Evolutionary conservation across 2,797 vertebrate genomes (phyloP).

Genomic region (Hippopotamyrus pictus): DNA sequence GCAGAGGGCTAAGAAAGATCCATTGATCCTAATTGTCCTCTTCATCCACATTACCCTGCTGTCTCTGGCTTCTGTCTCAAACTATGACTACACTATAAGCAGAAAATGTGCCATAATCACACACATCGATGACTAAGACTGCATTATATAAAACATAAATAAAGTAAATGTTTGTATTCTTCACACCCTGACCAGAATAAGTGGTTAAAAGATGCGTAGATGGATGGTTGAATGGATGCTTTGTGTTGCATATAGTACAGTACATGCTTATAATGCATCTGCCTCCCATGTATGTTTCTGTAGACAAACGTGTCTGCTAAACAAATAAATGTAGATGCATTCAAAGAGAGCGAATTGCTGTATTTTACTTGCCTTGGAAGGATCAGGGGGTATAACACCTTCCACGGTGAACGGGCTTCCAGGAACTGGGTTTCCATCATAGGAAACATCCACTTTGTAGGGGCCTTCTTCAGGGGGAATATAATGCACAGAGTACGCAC

Average conservation of each 20-base stretch:
- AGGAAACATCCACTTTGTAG: slow-evolving; percentile 88
- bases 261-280: neutral
- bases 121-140: neutral
- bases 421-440: slow-evolving; percentile 83
- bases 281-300: neutral
- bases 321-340: neutral
- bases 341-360: neutral
- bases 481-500: slow-evolving; percentile 74
- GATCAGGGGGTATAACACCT: slow-evolving; percentile 85
- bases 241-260: neutral
- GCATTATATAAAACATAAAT: neutral
- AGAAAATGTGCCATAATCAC: neutral
- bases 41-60: neutral
- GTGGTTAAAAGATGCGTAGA: neutral
- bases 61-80: neutral
- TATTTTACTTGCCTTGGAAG: slow-evolving; percentile 72
- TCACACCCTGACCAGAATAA: neutral
- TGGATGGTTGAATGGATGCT: neutral
- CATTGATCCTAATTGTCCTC: neutral
- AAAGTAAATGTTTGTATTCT: neutral
- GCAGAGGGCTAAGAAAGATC: neutral
- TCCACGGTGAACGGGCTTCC: slow-evolving; percentile 89
- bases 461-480: slow-evolving; percentile 87
- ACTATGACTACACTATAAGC: neutral
- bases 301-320: neutral